Base-by-base conservation (phyloP, 1,140 invertebrate species). In the Gonioctena quinquepunctata region DNA sequence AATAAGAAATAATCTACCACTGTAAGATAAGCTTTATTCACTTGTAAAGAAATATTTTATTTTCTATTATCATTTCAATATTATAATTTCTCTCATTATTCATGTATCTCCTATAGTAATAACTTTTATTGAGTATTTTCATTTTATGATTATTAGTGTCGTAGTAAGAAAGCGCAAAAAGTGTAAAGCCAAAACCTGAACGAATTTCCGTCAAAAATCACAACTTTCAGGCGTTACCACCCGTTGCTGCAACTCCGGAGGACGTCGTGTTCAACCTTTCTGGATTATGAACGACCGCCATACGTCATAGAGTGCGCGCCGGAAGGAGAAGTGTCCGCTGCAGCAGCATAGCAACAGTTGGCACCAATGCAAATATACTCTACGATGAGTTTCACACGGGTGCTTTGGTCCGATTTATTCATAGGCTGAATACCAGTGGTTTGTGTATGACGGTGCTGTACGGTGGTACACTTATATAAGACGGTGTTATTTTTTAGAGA, bases 201-300 rank as follows among this genome's bases (percentile, higher is more conserved):
- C 33, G 33, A 42, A 42, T 42, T 8, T 3, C 33, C 33, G 33
- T 4, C 13, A 11, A n/a, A 42, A 42, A 42, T 42, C 8, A 19
- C 16, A 57, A 57, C 54, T 57, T 57, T 22, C 54, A 22, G 54
- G 54, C 54, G 54, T 22, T 25, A 16, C 54, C 54, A 22, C 54
- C 54, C 54, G 54, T 25, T 22, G 54, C 54, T 57, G 11, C 21
- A 25, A 21, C 54, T 57, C 54, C 22, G 54, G 54, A 57, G 54
- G 19, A 57, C 54, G 54, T 57, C 54, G 54, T 57, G 54, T 57
- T 57, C 54, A 57, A 57, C 54, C 54, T 57, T 22, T 57, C 54
- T 57, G 54, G 54, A 57, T 57, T 57, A 57, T 57, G 54, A 57
- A 57, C 22, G 54, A 57, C 8, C 54, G 54, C 25, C 54, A 57